Base-by-base conservation (phyloP, 1,140 invertebrate species). In the Cotesia glomerata region DNA sequence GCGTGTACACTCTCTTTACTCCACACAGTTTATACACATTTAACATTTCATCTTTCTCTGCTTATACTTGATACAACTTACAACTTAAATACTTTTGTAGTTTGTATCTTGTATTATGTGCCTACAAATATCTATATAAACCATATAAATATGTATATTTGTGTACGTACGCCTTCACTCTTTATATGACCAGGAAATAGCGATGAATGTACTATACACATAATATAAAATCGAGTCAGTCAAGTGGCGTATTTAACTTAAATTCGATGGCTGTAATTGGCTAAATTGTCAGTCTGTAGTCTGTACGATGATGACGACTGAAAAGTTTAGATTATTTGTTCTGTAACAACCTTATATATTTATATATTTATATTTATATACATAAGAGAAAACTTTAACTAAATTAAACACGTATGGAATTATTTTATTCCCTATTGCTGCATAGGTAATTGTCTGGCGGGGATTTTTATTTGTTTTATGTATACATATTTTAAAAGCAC, bases 171-270 rank as follows among this genome's bases (percentile, higher is more conserved):
- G 59, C 59, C 59, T 62, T 34, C 59, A 62, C 59, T 16, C 59
- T 62, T 62, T 62, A 62, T 62, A 62, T 62, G 59, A 62, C 59
- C 59, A 62, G 59, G 59, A 62, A 62, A 39, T 62, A 62, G 35
- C 14, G 59, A 62, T 16, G 59, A 62, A 62, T 62, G 59, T 62
- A 62, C 32, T 62, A 34, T 62, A 62, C 32, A 62, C 32, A 26
- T 34, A 62, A 58, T 26, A 18, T 45, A 45, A 45, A 45, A 45
- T 11, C 52, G 52, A 56, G 52, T 56, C n/a, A 14, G n/a, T 14
- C 35, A 14, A 36, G 59, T 62, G 26, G 26, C 35, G 32, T 36
- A 62, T 34, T 62, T 39, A 39, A 62, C 13, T 26, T 59, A 26
- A 62, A 62, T 34, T 62, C 8, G 59, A 36, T 62, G 59, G 59